Conservation (phyloP, 2,888 invertebrate genomes). For the Eristalis pertinax region DNA sequence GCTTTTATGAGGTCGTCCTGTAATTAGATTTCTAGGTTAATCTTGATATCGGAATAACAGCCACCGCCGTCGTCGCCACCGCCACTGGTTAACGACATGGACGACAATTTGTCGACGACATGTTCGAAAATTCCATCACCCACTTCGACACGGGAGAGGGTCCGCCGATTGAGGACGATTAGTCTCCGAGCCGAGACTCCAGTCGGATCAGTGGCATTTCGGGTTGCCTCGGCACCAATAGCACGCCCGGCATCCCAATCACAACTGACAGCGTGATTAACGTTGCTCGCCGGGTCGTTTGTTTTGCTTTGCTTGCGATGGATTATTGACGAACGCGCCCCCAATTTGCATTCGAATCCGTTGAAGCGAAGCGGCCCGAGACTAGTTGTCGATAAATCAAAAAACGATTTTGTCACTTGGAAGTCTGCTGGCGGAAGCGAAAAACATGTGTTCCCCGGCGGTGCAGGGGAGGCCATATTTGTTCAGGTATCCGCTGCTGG, state of each 20-base stretch:
- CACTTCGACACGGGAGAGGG: slow-evolving; percentile 2
- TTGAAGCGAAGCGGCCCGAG: background rate
- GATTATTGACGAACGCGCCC: slow-evolving; percentile 47
- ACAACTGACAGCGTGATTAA: slow-evolving; percentile 48
- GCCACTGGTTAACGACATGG: background rate
- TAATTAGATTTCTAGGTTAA: slow-evolving; percentile 70
- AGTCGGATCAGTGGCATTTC: background rate
- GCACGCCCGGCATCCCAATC: slow-evolving; percentile 42
- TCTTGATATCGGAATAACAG: slow-evolving; percentile 57
- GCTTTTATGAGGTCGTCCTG: slow-evolving; percentile 58
- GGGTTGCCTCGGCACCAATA: background rate
- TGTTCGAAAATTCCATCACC: slow-evolving; percentile 17
- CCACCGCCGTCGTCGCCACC: background rate
- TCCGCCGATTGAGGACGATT: slow-evolving; percentile 43
- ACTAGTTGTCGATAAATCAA: slow-evolving; percentile 48
- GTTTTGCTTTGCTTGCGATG: slow-evolving; percentile 35
- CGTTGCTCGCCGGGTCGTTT: slow-evolving; percentile 24
- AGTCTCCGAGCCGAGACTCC: slow-evolving; percentile 10
- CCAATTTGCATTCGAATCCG: slow-evolving; percentile 56
- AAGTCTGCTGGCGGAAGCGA: slow-evolving; percentile 53
- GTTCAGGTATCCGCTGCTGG: slow-evolving; percentile 55
- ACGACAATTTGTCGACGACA: slow-evolving; percentile 30
- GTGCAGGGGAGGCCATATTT: slow-evolving; percentile 39
- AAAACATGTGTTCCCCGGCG: slow-evolving; percentile 50
- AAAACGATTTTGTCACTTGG: slow-evolving; percentile 44